Evolutionary conservation across 2,113 vertebrate species (phyloP).

Genomic region (Theristicus caerulescens): DNA sequence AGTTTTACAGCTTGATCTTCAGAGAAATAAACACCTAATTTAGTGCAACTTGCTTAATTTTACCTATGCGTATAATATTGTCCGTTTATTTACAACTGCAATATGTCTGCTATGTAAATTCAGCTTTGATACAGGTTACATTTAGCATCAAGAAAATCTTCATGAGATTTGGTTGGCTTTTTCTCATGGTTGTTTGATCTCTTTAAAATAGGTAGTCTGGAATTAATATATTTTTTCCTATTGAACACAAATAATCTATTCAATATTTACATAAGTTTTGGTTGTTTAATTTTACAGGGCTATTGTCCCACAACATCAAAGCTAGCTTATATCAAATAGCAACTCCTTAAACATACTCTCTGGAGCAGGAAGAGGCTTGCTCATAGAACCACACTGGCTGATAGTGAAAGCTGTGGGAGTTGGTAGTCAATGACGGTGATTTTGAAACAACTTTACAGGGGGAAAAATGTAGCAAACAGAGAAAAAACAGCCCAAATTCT

Average conservation of each 20-base stretch:
- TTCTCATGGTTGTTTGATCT: not conserved
- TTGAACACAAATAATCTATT: not conserved
- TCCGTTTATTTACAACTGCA: not conserved
- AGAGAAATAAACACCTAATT: not conserved
- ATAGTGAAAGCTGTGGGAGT: not conserved
- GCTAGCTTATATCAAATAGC: not conserved
- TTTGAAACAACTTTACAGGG: not conserved
- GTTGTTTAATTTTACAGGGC: not conserved
- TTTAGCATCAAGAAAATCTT: not conserved
- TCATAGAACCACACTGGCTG: not conserved
- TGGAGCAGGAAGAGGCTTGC: not conserved
- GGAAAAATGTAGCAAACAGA: not conserved
- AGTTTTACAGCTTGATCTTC: not conserved
- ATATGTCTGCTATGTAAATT: not conserved
- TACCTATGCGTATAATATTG: not conserved
- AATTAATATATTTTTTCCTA: not conserved
- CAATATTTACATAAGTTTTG: not conserved
- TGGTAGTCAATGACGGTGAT: not conserved
- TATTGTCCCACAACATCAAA: not conserved
- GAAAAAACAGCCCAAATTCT: not conserved
- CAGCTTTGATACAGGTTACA: not conserved
- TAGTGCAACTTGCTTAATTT: not conserved
- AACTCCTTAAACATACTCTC: not conserved
- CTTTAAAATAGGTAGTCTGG: not conserved
- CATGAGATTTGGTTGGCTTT: not conserved